Base-by-base conservation (phyloP, 2,888 invertebrate genomes). In the Blastobasis lacticolella region DNA sequence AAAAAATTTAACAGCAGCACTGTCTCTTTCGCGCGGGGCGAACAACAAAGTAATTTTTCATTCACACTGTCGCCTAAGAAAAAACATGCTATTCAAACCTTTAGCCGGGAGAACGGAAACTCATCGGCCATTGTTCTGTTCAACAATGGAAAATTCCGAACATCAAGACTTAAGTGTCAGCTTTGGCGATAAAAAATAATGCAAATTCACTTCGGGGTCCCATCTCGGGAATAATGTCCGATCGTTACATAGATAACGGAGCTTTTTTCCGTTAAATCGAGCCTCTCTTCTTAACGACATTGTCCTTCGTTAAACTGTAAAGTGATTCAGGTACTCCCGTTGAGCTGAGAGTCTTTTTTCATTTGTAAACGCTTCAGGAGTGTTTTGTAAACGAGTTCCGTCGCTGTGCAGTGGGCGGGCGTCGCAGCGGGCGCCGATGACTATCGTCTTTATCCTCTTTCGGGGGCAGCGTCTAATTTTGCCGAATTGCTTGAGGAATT, bases 191-290 rank as follows among this genome's bases (percentile, higher is more conserved):
- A 79, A 84, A 84, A 84, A 82, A 81, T 82, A 82, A 85, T 82
- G 84, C 80, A 81, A 76, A 82, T 81, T 82, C 83, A 84, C 78
- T 49, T 55, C 49, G 55, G 57, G 55, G 54, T 58, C 59, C 66
- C 66, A 65, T 70, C 64, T 59, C 67, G 61, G 71, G 69, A 73
- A 71, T 80, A 81, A 81, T 75, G 78, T 63, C 67, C 69, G 79
- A 84, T 84, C 81, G 79, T 81, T 77, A 78, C 71, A 72, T 70
- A 73, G 81, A 83, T 82, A 83, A 81, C 73, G 68, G 72, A 78
- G 75, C 7, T 42, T 76, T 81, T 81, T 79, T 80, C 75, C 76
- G 75, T 81, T 78, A 81, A 84, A 85, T 81, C 81, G 54, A 42
- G 54, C 51, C 54, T 49, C 49, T 51, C 48, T 54, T 63, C 67